Evolutionary conservation across 2,113 vertebrate species (phyloP).

Genomic region (Vombatus ursinus): DNA sequence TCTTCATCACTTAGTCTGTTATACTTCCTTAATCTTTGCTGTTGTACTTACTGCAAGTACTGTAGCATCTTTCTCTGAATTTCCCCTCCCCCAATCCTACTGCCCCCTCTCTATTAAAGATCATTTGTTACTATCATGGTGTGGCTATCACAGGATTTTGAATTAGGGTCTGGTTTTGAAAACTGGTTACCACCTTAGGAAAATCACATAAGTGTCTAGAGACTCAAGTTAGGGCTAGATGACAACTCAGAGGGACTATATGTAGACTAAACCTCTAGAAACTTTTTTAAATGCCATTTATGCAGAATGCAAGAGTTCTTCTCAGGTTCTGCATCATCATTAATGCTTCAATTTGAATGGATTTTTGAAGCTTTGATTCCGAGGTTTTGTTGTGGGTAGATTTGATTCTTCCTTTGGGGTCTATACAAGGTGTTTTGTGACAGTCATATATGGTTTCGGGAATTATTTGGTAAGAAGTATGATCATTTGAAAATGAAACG

Average conservation of each 20-base stretch:
- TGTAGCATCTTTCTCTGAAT: no score
- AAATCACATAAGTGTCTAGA: not conserved
- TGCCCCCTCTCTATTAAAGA: not conserved
- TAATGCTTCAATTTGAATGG: not conserved
- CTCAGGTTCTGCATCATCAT: not conserved
- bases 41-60: no score
- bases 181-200: not conserved
- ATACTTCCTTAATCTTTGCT: no score
- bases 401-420: not conserved
- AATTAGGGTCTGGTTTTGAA: not conserved
- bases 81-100: no score
- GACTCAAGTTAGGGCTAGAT: not conserved
- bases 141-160: not conserved
- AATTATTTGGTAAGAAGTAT: slow-evolving; percentile 27
- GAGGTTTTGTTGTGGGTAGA: not conserved
- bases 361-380: not conserved
- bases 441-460: not conserved
- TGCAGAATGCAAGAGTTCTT: not conserved
- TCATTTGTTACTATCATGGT: not conserved
- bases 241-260: not conserved
- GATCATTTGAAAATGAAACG: slow-evolving; percentile 18
- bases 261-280: not conserved
- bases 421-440: not conserved
- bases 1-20: no score
- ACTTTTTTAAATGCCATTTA: not conserved